These are phyloP conservation scores for Agelas oroides DNA, from an alignment of 37 sponge, comb jelly and placozoan species.

Conservation along the genomic window DNA sequence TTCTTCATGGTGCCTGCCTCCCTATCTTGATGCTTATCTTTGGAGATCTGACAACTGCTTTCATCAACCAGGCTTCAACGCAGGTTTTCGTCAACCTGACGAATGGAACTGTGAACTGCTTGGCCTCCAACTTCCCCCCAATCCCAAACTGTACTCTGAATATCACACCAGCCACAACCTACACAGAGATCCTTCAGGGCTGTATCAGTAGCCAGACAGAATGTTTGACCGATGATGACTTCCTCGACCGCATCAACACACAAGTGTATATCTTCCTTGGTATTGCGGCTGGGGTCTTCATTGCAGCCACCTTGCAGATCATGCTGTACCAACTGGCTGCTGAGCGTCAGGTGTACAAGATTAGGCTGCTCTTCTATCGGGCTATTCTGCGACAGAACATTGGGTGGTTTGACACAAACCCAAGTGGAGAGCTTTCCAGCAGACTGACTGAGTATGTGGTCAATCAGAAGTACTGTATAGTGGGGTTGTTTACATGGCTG, in stretches of 20 bases:
- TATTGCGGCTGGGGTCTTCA: conserved; percentile 49
- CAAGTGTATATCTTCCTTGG: conserved; percentile 24
- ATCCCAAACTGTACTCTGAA: no score
- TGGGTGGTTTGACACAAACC: conserved; percentile 88
- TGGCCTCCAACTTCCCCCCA: no score
- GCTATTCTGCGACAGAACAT: conserved; percentile 86
- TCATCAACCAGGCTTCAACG: background rate
- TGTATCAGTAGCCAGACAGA: background rate
- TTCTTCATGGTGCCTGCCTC: conserved; percentile 53
- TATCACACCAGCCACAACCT: no score
- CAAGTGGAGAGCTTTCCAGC: conserved; percentile 74
- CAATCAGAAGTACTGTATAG: no score
- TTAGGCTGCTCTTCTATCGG: conserved; percentile 59
- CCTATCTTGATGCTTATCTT: conserved; percentile 56
- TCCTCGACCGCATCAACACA: background rate
- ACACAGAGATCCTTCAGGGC: no score
- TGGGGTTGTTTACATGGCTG: no score
- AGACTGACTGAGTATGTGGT: conserved; percentile 75
- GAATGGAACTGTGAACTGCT: no score
- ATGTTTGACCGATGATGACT: background rate
- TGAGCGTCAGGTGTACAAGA: conserved; percentile 73
- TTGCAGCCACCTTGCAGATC: conserved; percentile 61
- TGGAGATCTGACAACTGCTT: conserved; percentile 40
- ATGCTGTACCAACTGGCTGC: conserved; percentile 70
- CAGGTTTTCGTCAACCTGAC: no score